Conservation (phyloP, 2,113 vertebrate genomes). For the Gymnarchus niloticus region DNA sequence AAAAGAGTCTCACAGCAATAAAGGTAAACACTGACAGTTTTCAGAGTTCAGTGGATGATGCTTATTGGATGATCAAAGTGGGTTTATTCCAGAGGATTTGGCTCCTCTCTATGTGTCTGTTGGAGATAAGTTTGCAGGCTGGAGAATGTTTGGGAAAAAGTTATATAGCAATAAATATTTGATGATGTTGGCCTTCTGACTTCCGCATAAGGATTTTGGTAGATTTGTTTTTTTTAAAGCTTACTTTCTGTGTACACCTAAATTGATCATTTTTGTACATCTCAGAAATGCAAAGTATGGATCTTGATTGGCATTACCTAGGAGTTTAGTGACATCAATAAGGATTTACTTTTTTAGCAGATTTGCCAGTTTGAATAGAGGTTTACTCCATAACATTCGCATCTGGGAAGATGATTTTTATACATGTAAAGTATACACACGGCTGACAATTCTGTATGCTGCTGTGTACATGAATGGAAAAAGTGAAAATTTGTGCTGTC, state of each 20-base stretch:
- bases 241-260: background rate
- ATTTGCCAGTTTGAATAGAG: background rate
- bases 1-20: background rate
- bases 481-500: background rate
- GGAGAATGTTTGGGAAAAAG: background rate
- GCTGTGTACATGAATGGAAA: background rate
- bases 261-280: background rate
- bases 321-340: background rate
- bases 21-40: background rate
- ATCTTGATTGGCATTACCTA: background rate
- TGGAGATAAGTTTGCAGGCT: background rate
- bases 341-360: background rate
- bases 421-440: background rate
- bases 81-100: background rate
- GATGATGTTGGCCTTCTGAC: background rate
- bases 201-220: background rate
- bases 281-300: background rate
- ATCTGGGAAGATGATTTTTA: background rate
- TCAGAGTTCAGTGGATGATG: background rate
- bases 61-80: conserved; percentile 10
- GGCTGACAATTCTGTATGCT: background rate
- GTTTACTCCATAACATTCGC: background rate
- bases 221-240: background rate
- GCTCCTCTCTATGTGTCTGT: background rate
- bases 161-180: background rate